Percentiles rank a stretch among this genome's conserved stretches.
These are phyloP conservation scores for Catharus minimus DNA, from an alignment of 2,113 vertebrate genomes.

Conservation along the genomic window DNA sequence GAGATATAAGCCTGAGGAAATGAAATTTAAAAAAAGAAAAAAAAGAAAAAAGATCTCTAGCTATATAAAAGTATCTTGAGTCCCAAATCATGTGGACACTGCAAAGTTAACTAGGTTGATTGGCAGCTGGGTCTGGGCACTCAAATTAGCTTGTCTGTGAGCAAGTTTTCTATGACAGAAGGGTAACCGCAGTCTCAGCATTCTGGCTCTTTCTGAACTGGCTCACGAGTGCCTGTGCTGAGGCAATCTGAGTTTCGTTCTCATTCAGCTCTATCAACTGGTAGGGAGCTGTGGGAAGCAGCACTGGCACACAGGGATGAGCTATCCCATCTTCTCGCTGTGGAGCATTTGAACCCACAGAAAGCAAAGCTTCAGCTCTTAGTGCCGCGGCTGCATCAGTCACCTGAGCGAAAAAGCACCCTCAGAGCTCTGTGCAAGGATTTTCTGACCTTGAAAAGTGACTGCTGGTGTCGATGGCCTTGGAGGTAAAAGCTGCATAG, in stretches of 20 bases:
- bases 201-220: background rate
- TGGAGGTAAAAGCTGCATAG: background rate
- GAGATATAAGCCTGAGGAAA: background rate
- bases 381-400: background rate
- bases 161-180: conserved; percentile 17
- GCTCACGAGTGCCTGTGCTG: background rate
- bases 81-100: background rate
- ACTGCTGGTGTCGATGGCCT: background rate
- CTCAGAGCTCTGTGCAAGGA: background rate
- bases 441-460: background rate
- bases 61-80: background rate
- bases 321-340: accelerated
- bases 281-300: background rate
- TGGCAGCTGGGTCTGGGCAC: conserved; percentile 58
- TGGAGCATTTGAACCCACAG: background rate
- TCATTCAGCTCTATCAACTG: background rate
- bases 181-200: background rate
- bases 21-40: too few relatives aligned
- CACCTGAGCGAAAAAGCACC: background rate
- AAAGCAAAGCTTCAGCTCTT: background rate
- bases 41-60: background rate
- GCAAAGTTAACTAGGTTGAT: conserved; percentile 36
- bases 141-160: conserved; percentile 46
- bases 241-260: background rate
- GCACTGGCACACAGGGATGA: background rate